These are phyloP conservation scores for Alfaro cultratus DNA, from an alignment of 2,797 vertebrate species.

Conservation along the genomic window DNA sequence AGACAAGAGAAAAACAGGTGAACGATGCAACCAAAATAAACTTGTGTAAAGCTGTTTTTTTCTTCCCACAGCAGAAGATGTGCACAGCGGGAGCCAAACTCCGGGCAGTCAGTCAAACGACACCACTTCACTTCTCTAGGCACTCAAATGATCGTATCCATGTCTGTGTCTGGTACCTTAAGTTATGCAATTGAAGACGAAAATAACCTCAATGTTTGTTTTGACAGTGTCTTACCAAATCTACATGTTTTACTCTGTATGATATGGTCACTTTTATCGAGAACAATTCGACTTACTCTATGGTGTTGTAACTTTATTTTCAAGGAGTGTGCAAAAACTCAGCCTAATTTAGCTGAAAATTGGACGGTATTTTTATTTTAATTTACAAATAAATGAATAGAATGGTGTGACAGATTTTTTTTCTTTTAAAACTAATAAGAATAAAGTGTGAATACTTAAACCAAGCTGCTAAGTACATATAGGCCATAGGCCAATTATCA, in stretches of 20 bases:
- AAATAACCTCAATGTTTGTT: slow-evolving; percentile 9
- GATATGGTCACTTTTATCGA: not conserved
- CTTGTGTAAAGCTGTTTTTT: slow-evolving; percentile 20
- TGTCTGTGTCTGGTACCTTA: slow-evolving; percentile 3
- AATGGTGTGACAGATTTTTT: not conserved
- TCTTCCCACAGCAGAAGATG: slow-evolving; percentile 31
- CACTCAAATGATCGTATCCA: slow-evolving; percentile 20
- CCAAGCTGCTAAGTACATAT: not conserved
- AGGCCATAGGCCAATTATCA: not conserved
- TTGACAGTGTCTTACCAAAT: not conserved
- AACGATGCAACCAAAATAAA: slow-evolving; percentile 30
- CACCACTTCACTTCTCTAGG: slow-evolving; percentile 14
- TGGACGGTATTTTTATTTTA: not conserved
- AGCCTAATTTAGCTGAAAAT: not conserved
- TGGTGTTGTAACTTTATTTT: not conserved
- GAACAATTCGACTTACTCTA: not conserved
- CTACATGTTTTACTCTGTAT: not conserved
- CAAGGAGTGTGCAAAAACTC: not conserved
- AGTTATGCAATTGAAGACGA: slow-evolving; percentile 1
- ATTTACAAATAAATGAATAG: not conserved
- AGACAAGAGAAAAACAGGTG: slow-evolving; percentile 33
- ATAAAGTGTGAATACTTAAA: not conserved
- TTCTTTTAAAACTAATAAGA: not conserved
- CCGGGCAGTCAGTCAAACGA: slow-evolving; percentile 40
- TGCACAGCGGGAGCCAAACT: slow-evolving; percentile 39